Base-by-base conservation (phyloP, 2,888 invertebrate genomes). In the Sarcophaga caerulescens region DNA sequence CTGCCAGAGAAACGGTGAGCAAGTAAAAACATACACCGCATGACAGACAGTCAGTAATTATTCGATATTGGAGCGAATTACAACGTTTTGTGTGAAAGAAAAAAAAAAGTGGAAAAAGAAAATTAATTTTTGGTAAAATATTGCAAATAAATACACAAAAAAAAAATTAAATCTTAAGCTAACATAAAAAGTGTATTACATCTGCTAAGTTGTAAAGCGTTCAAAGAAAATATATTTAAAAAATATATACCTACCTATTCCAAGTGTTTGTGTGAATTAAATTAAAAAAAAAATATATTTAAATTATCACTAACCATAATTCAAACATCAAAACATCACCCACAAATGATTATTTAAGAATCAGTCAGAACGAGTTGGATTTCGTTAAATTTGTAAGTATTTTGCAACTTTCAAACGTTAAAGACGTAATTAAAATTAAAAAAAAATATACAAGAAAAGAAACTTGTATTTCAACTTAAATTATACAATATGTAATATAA, bases 41-140 rank as follows among this genome's bases (percentile, higher is more conserved):
- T 74, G 69, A 60, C 65, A 78, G 63, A 60, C 65, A 75, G 25
- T 86, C 84, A 86, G 85, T 86, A 77, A 76, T 77, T 86, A 74
- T 84, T 86, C 83, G 83, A 86, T 81, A 78, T 78, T 75, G 75
- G 59, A 71, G 84, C 81, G 84, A 63, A 66, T 86, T 84, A 84
- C 83, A 86, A 78, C 85, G 85, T 83, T 86, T 85, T 52, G 65
- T 14, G 14, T 8, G 52, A 12, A 52, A 52, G 63, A 52, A 63
- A 52, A 14, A 52, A 14, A 17, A 52, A 52, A 52, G 52, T 52
- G 52, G 17, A 52, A 52, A 17, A 17, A 10, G 35, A 35, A 35
- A 35, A 35, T 35, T 2, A 52, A 17, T 52, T 52, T 14, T 52
- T 52, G 52, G 4, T 52, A 17, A 17, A 52, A 52, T 52, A 35